Evolutionary conservation across 2,797 vertebrate species (phyloP), one percentile per base, ranked within the genome.

Genomic region (Hoplostethus atlanticus): DNA sequence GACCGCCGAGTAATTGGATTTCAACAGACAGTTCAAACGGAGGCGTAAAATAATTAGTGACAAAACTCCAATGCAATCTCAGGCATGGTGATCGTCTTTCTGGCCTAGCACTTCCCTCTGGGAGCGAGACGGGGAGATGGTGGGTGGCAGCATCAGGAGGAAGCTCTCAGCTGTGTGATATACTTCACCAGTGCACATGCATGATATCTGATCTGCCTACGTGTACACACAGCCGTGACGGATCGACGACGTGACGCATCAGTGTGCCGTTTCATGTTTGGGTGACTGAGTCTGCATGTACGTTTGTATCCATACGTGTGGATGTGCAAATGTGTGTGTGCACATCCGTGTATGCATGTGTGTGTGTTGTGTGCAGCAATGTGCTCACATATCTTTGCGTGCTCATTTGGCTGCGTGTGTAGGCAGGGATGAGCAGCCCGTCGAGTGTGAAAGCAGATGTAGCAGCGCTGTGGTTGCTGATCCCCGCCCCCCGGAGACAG

Each of bases 1-100:
- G 78, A 84, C 85, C 65, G 68, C 83, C 80, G 87, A 85, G 87
- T 87, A 93, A 95, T 91, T 94, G 90, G 90, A 93, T 92, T 94
- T 92, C 85, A 91, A 91, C 84, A 90, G 87, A 87, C 89, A 87
- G 91, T 89, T 94, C 85, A 91, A 91, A 94, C 74, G 55, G 68
- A 54, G 47, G 77, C 79, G 76, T 85, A 78, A 92, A 90, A 91
- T 93, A 93, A 94, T 94, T 94, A 93, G 84, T 65, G 69, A 84
- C 84, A 81, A 87, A 91, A 86, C 71, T 72, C 64, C 6, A 82
- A 90, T 89, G 84, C 87, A 86, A 88, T 90, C 90, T 84, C 60
- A 53, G 58, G 68, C 73, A 65, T 16, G 47, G 76, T 62, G 68
- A 88, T 90, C 85, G 73, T 79, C 68, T 74, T 64, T 59, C 25